Conservation (phyloP, 2,113 vertebrate genomes). For the Semicossyphus pulcher region DNA sequence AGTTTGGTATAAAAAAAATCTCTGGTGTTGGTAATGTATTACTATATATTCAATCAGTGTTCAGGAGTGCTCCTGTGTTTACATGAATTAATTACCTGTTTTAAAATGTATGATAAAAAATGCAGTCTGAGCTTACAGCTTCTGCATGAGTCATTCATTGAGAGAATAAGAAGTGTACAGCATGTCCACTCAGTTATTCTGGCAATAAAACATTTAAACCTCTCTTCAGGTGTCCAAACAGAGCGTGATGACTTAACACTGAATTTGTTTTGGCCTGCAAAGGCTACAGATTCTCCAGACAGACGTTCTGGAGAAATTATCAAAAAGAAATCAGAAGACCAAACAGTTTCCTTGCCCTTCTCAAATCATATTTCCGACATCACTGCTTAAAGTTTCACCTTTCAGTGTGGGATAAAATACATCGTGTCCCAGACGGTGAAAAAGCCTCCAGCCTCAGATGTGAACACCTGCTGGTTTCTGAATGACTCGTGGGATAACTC, state of each 20-base stretch:
- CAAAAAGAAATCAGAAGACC: not conserved
- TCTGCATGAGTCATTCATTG: not conserved
- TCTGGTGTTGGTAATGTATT: not conserved
- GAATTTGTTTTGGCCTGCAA: not conserved
- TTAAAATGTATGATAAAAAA: not conserved
- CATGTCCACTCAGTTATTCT: not conserved
- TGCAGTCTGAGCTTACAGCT: not conserved
- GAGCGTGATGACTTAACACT: not conserved
- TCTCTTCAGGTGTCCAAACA: not conserved
- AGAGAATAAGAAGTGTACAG: not conserved
- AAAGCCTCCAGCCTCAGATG: not conserved
- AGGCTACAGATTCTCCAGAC: too few species aligned
- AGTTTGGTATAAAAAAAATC: not conserved
- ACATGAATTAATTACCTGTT: not conserved
- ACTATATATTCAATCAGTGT: not conserved
- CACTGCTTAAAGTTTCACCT: not conserved
- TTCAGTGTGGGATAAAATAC: constrained; percentile 21
- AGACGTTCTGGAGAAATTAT: not conserved
- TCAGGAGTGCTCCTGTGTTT: not conserved
- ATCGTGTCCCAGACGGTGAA: not conserved
- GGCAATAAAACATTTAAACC: not conserved
- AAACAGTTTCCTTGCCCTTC: not conserved
- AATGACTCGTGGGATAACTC: not conserved
- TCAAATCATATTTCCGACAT: not conserved
- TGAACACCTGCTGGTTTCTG: not conserved